Conservation (phyloP, 1,140 invertebrate genomes). For the Caerostris extrusa region DNA sequence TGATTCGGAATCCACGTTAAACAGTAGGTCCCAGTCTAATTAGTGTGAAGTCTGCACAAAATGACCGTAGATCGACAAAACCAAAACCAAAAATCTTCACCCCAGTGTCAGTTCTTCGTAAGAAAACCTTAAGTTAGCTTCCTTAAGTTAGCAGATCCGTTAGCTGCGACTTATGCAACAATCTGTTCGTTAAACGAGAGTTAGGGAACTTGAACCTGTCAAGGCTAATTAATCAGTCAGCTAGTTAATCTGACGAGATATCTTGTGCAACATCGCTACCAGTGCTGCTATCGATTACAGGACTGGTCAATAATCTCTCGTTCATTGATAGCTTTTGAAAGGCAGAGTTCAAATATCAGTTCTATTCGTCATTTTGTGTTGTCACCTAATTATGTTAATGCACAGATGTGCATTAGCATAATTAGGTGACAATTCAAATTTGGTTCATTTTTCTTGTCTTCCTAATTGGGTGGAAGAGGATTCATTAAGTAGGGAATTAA, state of each 20-base stretch:
- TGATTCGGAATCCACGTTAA: no score
- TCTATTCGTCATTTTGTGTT: background rate
- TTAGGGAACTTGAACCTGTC: background rate
- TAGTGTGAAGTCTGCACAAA: no score
- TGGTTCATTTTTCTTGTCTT: background rate
- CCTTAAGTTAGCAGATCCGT: background rate
- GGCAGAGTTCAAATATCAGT: background rate
- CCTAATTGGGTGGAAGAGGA: background rate
- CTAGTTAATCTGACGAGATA: conserved; percentile 11
- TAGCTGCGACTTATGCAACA: background rate
- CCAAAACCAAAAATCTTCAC: no score
- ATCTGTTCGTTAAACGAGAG: background rate
- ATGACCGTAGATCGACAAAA: no score
- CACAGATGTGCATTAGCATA: background rate
- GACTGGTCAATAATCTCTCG: conserved; percentile 14
- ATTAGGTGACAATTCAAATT: background rate
- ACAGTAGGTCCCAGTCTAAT: no score
- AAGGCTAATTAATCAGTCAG: conserved; percentile 38
- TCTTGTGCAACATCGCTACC: background rate
- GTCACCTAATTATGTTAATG: background rate
- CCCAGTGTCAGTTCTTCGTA: no score
- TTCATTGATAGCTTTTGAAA: background rate
- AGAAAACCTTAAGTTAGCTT: background rate
- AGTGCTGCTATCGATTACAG: background rate
- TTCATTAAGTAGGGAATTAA: background rate